Percentiles rank a stretch among this genome's conserved stretches.
Conservation (phyloP, 2,888 invertebrate species). For the Rutpela maculata region DNA sequence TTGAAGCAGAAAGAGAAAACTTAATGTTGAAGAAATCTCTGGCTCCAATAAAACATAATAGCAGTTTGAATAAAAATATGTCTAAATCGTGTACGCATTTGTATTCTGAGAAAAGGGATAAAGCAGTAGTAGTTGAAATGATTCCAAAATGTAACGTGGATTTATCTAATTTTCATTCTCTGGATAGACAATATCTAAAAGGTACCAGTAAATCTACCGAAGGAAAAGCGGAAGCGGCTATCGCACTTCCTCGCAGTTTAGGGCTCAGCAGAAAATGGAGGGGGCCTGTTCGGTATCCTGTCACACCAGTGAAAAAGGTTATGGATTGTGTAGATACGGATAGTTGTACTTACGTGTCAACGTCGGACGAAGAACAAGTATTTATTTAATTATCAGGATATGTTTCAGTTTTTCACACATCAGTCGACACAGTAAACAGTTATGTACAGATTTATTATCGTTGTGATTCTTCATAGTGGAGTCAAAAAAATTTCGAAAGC, state of each 20-base stretch:
- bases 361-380: conserved; percentile 80
- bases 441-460: background rate
- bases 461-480: background rate
- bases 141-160: conserved; percentile 66
- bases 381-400: conserved; percentile 74
- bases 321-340: conserved; percentile 64
- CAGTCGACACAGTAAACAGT: background rate
- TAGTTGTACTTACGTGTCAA: conserved; percentile 69
- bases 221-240: conserved; percentile 58
- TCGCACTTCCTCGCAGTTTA: conserved; percentile 78
- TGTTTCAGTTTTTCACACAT: background rate
- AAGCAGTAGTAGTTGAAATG: conserved; percentile 68
- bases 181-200: conserved; percentile 58
- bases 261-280: conserved; percentile 79
- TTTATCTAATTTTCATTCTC: conserved; percentile 57
- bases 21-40: conserved; percentile 43
- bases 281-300: conserved; percentile 80
- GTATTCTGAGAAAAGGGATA: conserved; percentile 59
- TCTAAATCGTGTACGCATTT: conserved; percentile 69
- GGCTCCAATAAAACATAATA: conserved; percentile 8
- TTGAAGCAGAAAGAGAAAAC: conserved; percentile 64
- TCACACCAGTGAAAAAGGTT: conserved; percentile 78
- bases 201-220: conserved; percentile 17
- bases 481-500: too few species aligned
- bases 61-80: conserved; percentile 56